A percentile compares a stretch with the other conserved stretches of the same genome.
Conservation (phyloP, 2,888 invertebrate genomes). For the Scaptomyza tumidula region DNA sequence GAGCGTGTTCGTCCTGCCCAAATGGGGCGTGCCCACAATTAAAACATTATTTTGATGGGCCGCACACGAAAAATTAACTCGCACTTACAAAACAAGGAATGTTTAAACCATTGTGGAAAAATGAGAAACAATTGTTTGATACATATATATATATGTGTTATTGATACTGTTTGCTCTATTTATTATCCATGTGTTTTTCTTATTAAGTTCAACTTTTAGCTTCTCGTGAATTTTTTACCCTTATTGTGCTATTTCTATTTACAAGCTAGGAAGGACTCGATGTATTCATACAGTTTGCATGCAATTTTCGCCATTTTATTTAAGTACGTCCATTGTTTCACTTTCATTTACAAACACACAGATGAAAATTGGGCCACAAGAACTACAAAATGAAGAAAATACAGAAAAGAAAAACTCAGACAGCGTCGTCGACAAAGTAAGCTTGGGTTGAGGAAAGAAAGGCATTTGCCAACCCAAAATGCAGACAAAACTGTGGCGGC, state of each 20-base stretch:
- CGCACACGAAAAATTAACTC: not conserved
- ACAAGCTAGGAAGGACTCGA: slow-evolving; percentile 29
- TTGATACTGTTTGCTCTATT: not conserved
- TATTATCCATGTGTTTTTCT: slow-evolving; percentile 1
- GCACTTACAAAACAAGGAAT: not conserved
- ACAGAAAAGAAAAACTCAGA: slow-evolving; percentile 50
- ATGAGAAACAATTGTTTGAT: not conserved
- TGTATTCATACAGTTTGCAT: slow-evolving; percentile 61
- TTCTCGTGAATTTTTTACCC: slow-evolving; percentile 13
- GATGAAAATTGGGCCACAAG: slow-evolving; percentile 75
- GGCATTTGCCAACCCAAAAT: slow-evolving; percentile 72
- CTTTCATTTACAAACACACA: slow-evolving; percentile 68
- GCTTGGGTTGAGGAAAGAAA: slow-evolving; percentile 37
- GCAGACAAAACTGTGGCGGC: slow-evolving; percentile 67
- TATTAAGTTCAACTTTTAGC: not conserved
- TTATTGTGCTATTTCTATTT: slow-evolving; percentile 48
- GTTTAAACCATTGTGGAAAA: not conserved
- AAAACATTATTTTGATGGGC: slow-evolving; percentile 51
- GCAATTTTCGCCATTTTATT: slow-evolving; percentile 79
- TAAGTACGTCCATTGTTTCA: slow-evolving; percentile 77
- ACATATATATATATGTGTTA: not conserved
- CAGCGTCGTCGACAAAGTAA: slow-evolving; percentile 30
- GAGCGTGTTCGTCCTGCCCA: slow-evolving; percentile 23
- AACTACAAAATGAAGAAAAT: slow-evolving; percentile 1
- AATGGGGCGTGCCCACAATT: slow-evolving; percentile 50